Evolutionary conservation across 2,888 invertebrate genomes (phyloP).

Genomic region (Pocota personata): DNA sequence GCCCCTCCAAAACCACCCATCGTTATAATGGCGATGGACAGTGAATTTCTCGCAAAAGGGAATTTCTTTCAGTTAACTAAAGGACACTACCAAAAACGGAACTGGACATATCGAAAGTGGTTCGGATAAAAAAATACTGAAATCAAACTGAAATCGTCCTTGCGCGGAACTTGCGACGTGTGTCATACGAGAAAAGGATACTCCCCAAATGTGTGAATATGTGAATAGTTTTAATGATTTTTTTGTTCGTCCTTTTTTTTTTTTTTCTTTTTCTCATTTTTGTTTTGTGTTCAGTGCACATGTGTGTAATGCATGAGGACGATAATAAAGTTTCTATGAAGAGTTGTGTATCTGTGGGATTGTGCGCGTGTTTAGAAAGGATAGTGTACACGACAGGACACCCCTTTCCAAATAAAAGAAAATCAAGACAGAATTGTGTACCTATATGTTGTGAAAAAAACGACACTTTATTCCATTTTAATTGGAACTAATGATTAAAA

Average conservation of each 20-base stretch:
- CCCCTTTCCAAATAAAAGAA: slow-evolving; percentile 24
- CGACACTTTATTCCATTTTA: slow-evolving; percentile 29
- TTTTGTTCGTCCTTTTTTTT: not conserved
- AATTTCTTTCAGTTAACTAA: slow-evolving; percentile 75
- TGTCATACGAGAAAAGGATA: slow-evolving; percentile 66
- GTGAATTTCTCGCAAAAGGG: slow-evolving; percentile 59
- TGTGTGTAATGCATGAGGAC: slow-evolving; percentile 65
- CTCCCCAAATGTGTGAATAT: slow-evolving; percentile 71
- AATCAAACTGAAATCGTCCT: slow-evolving; percentile 35
- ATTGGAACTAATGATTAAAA: slow-evolving; percentile 30
- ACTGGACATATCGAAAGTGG: slow-evolving; percentile 71
- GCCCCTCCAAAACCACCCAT: slow-evolving; percentile 6
- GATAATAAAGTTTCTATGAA: slow-evolving; percentile 24
- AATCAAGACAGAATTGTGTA: not conserved
- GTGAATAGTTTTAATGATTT: slow-evolving; percentile 55
- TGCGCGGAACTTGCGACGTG: slow-evolving; percentile 58
- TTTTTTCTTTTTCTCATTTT: slow-evolving; percentile 30
- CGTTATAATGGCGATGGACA: slow-evolving; percentile 63
- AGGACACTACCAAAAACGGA: slow-evolving; percentile 76
- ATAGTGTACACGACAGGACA: slow-evolving; percentile 28
- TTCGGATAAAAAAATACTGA: slow-evolving; percentile 44
- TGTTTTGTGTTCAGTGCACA: slow-evolving; percentile 49
- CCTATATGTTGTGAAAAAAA: not conserved
- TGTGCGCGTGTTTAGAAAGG: slow-evolving; percentile 56
- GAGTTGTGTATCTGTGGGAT: slow-evolving; percentile 38